Conservation (phyloP, 2,888 invertebrate genomes). For the Elgonia sp. region DNA sequence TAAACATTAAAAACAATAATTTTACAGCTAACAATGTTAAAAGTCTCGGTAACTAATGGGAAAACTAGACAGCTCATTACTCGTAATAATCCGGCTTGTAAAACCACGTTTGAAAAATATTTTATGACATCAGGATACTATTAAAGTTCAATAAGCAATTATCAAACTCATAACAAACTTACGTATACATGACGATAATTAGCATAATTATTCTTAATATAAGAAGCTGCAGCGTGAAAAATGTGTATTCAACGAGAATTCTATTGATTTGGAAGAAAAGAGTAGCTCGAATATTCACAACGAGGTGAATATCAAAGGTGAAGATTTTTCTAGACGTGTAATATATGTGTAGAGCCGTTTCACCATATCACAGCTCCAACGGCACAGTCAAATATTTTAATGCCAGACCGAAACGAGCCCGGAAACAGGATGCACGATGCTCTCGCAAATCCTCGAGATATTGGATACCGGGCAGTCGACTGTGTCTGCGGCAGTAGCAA, state of each 20-base stretch:
- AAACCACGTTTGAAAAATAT: background rate
- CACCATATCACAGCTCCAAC: constrained; percentile 68
- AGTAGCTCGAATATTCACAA: constrained; percentile 47
- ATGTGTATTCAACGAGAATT: constrained; percentile 32
- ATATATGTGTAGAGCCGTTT: constrained; percentile 70
- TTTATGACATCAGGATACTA: constrained; percentile 8
- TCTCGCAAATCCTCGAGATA: constrained; percentile 81
- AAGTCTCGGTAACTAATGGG: background rate
- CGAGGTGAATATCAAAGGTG: constrained; percentile 67
- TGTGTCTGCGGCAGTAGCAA: constrained; percentile 64
- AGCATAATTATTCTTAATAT: background rate
- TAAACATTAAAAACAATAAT: too few species aligned
- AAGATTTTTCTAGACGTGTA: constrained; percentile 68
- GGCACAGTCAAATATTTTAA: constrained; percentile 82
- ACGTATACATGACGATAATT: background rate
- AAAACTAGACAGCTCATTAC: constrained; percentile 20
- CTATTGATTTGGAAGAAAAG: constrained; percentile 48
- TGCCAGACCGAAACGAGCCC: constrained; percentile 79
- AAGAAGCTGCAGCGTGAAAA: background rate
- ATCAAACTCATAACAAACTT: background rate
- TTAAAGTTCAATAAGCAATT: constrained; percentile 5
- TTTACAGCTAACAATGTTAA: too few species aligned
- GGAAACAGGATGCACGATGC: constrained; percentile 81
- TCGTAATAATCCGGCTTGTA: constrained; percentile 14
- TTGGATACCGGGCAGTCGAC: constrained; percentile 78